Evolutionary conservation across 2,113 vertebrate genomes (phyloP).

Genomic region (Channa maculata): DNA sequence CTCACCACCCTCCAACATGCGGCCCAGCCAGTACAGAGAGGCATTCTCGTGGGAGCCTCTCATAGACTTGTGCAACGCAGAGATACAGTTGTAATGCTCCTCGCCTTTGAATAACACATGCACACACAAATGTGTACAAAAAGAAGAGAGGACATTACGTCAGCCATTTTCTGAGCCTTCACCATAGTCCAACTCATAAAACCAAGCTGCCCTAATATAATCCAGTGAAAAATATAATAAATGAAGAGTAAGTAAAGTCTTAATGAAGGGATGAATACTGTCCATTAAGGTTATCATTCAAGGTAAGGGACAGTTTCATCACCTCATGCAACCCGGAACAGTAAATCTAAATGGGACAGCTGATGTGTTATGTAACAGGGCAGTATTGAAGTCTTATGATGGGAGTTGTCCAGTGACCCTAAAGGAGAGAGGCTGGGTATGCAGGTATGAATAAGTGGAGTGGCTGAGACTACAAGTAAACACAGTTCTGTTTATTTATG

Average conservation of each 20-base stretch:
- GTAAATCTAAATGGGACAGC: constrained; percentile 66
- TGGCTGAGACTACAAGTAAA: background rate
- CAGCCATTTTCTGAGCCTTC: background rate
- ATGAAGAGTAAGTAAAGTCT: background rate
- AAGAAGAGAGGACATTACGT: background rate
- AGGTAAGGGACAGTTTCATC: constrained; percentile 31
- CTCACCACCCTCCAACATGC: constrained; percentile 98
- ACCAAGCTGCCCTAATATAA: background rate
- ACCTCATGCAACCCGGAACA: constrained; percentile 38
- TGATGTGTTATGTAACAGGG: constrained; percentile 60
- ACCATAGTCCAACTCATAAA: background rate
- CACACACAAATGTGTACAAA: background rate
- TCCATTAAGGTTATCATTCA: constrained; percentile 22
- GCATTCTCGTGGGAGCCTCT: constrained; percentile 94
- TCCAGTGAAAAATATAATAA: background rate
- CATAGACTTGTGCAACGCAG: constrained; percentile 97
- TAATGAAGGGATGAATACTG: background rate
- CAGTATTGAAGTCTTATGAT: constrained; percentile 4
- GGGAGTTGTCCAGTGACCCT: background rate
- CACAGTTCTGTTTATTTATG: no score
- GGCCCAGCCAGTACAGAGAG: constrained; percentile 96
- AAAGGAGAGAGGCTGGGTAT: background rate
- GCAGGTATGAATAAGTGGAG: background rate
- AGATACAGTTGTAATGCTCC: constrained; percentile 98
- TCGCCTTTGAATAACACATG: constrained; percentile 84